A percentile compares a stretch with the other conserved stretches of the same genome.
phyloP scores from a whole-genome alignment of 2,113 vertebrate genomes.

The Ctenodactylus gundi region DNA sequence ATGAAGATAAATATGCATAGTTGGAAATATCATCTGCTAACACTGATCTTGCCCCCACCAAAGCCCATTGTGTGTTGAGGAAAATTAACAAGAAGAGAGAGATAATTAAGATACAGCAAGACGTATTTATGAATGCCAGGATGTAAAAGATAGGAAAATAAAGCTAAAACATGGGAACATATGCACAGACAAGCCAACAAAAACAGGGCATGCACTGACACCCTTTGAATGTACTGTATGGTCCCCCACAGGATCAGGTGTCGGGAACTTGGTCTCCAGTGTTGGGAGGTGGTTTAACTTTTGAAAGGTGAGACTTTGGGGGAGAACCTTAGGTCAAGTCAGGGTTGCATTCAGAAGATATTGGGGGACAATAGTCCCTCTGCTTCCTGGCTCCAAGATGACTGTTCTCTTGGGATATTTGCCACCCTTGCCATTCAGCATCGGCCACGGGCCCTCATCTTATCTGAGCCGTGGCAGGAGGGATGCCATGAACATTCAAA shows the following conservation, averaged over 20 bases:
- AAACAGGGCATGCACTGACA: background rate
- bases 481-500: background rate
- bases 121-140: background rate
- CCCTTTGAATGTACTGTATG: background rate
- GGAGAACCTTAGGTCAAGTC: background rate
- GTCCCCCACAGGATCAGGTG: background rate
- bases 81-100: background rate
- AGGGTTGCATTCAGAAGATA: background rate
- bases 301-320: background rate
- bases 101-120: background rate
- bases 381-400: no score
- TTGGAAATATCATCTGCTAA: background rate
- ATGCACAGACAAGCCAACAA: background rate
- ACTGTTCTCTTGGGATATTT: background rate
- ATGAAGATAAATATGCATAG: background rate
- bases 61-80: background rate
- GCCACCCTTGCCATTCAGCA: fast-evolving
- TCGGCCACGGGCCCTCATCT: background rate
- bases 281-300: background rate
- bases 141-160: background rate
- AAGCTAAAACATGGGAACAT: background rate
- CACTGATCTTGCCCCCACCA: background rate
- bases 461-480: background rate
- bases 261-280: background rate
- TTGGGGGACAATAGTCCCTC: no score